Conservation (phyloP, 2,888 invertebrate genomes). For the Netelia fuscicornis region DNA sequence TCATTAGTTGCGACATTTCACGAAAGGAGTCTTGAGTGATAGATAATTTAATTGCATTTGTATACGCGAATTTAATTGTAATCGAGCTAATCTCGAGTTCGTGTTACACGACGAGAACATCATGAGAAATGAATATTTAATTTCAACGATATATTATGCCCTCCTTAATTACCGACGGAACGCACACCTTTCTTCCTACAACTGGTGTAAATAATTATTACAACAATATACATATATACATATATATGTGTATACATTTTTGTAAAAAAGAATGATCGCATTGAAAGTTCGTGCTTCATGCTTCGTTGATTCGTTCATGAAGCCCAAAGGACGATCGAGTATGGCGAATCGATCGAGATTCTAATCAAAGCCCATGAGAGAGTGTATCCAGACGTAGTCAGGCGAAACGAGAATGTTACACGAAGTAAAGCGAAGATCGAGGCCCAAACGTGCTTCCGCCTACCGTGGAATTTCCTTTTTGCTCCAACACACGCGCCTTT, state of each 20-base stretch:
- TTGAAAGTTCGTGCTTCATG: constrained; percentile 34
- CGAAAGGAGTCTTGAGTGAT: constrained; percentile 5
- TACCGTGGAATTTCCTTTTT: constrained; percentile 6
- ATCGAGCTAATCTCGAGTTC: constrained; percentile 2
- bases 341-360: constrained; percentile 55
- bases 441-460: constrained; percentile 27
- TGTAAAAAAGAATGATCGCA: constrained; percentile 3
- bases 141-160: constrained; percentile 3
- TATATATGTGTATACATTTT: not conserved
- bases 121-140: constrained; percentile 38
- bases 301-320: constrained; percentile 12
- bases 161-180: constrained; percentile 24
- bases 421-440: constrained; percentile 7
- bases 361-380: constrained; percentile 19
- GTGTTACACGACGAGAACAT: not conserved
- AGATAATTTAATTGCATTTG: constrained; percentile 23
- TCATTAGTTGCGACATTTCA: constrained; percentile 13
- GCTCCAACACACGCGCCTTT: not conserved
- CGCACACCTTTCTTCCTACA: constrained; percentile 1
- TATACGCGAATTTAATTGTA: constrained; percentile 24
- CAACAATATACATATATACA: not conserved
- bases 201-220: not conserved
- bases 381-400: constrained; percentile 36
- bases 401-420: constrained; percentile 53
- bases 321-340: constrained; percentile 26